phyloP scores from a whole-genome alignment of 2,888 invertebrate species.

The Diaprepes abbreviatus region DNA sequence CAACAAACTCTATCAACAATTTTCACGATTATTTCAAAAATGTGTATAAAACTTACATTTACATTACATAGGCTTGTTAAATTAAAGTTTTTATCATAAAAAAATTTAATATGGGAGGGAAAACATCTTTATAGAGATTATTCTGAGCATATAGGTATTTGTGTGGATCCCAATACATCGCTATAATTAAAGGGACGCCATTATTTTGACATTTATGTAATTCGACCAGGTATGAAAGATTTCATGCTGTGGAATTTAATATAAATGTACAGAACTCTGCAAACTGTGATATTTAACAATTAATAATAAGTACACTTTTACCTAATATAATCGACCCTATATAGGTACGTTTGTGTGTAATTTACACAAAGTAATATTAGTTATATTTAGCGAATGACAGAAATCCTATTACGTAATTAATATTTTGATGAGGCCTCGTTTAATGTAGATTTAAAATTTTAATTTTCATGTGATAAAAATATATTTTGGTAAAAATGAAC shows the following conservation, averaged over 20 bases:
- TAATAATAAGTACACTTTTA: slow-evolving; percentile 49
- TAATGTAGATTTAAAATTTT: slow-evolving; percentile 47
- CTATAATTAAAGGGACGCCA: slow-evolving; percentile 19
- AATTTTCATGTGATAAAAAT: slow-evolving; percentile 61
- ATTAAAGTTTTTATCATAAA: neutral
- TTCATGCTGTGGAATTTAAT: slow-evolving; percentile 53
- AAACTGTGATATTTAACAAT: slow-evolving; percentile 50
- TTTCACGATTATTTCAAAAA: neutral
- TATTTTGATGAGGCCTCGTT: slow-evolving; percentile 44
- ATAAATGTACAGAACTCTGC: slow-evolving; percentile 51
- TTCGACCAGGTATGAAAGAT: slow-evolving; percentile 1
- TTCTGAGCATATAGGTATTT: slow-evolving; percentile 18
- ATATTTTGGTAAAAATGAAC: slow-evolving; percentile 63
- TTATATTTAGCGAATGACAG: slow-evolving; percentile 32
- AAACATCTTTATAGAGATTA: slow-evolving; percentile 9
- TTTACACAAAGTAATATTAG: slow-evolving; percentile 41
- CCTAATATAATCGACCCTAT: slow-evolving; percentile 47
- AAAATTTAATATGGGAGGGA: neutral
- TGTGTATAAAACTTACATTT: slow-evolving; percentile 2
- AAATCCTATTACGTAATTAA: slow-evolving; percentile 40
- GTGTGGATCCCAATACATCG: neutral
- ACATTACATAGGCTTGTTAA: slow-evolving; percentile 9
- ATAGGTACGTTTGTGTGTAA: slow-evolving; percentile 39
- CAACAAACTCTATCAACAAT: neutral
- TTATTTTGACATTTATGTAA: slow-evolving; percentile 26